Evolutionary conservation across 1,140 invertebrate species (phyloP).

Genomic region (Apis laboriosa): DNA sequence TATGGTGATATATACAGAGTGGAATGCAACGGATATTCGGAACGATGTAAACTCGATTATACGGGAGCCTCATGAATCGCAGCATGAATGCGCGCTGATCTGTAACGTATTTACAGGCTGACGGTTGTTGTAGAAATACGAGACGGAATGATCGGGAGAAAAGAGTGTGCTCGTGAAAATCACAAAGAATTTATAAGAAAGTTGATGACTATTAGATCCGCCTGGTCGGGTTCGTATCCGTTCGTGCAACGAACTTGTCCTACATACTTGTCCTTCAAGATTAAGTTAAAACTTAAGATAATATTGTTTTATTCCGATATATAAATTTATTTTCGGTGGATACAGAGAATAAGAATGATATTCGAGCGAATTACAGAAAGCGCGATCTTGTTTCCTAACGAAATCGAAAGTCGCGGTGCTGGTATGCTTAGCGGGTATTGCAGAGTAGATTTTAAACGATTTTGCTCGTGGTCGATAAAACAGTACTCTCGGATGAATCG

Average conservation of each 20-base stretch:
- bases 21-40: slow-evolving; percentile 18
- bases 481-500: background rate
- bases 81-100: slow-evolving; percentile 33
- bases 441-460: background rate
- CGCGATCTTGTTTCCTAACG: background rate
- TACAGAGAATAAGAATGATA: background rate
- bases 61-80: background rate
- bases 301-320: background rate
- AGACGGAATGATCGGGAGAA: slow-evolving; percentile 52
- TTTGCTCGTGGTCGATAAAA: background rate
- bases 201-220: slow-evolving; percentile 72
- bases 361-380: too few species aligned
- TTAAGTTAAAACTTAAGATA: background rate
- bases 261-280: slow-evolving; percentile 46
- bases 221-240: slow-evolving; percentile 61
- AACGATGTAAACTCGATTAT: background rate
- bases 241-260: slow-evolving; percentile 53
- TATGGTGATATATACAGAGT: background rate
- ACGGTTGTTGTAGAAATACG: slow-evolving; percentile 18
- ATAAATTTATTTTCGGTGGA: background rate
- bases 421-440: background rate
- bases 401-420: slow-evolving; percentile 24
- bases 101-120: slow-evolving; percentile 17
- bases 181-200: slow-evolving; percentile 73
- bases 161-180: slow-evolving; percentile 50